A percentile compares a stretch with the other conserved stretches of the same genome.
phyloP scores from a whole-genome alignment of 2,113 vertebrate genomes.

The Diphyllodes magnificus region DNA sequence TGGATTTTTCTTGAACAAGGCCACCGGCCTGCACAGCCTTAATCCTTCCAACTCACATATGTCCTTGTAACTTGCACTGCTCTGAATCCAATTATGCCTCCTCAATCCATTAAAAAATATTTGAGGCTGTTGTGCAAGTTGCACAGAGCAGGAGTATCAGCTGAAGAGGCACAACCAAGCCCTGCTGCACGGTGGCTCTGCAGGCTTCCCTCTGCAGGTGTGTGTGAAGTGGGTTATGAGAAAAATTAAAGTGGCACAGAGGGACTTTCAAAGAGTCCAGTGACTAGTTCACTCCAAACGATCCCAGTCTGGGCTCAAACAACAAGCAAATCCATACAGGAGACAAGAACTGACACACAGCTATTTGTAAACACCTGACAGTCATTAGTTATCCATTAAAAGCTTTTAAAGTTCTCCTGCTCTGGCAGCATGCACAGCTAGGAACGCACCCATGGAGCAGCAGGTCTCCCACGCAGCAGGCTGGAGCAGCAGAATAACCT shows the following conservation, averaged over 20 bases:
- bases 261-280: neutral
- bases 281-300: neutral
- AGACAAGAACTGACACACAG: neutral
- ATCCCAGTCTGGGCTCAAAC: neutral
- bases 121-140: neutral
- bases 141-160: neutral
- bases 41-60: slow-evolving; percentile 48
- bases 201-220: neutral
- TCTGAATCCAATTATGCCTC: slow-evolving; percentile 40
- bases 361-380: neutral
- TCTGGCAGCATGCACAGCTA: neutral
- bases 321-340: neutral
- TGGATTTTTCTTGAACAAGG: slow-evolving; percentile 42
- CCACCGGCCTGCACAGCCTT: slow-evolving; percentile 9
- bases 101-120: slow-evolving; percentile 20
- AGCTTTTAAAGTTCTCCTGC: neutral
- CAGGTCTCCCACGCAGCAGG: neutral
- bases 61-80: slow-evolving; percentile 47
- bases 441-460: fast-evolving
- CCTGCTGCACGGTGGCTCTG: neutral
- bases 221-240: fast-evolving
- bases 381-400: neutral
- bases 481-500: neutral
- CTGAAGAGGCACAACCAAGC: neutral
- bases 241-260: neutral